phyloP scores from a whole-genome alignment of 2,888 invertebrate genomes.

The Mayetiola destructor region DNA sequence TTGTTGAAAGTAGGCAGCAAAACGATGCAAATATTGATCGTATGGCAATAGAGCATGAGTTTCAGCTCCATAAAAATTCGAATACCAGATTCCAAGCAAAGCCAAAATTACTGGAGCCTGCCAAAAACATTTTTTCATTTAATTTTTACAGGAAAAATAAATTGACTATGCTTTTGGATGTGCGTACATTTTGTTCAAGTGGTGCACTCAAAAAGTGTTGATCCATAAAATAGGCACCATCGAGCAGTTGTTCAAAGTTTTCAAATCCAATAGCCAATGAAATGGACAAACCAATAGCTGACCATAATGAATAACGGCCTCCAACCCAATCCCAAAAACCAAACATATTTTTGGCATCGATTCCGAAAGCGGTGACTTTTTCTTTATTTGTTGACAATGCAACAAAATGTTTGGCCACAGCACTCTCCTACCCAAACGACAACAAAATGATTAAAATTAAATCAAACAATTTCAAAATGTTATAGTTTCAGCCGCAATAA shows the following conservation, averaged over 20 bases:
- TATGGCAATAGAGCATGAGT: conserved; percentile 94
- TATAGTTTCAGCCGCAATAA: neutral
- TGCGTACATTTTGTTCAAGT: conserved; percentile 80
- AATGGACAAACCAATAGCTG: conserved; percentile 96
- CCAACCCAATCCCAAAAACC: conserved; percentile 99
- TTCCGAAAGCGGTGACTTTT: conserved; percentile 95
- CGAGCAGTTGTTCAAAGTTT: conserved; percentile 81
- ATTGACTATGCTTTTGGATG: too few species aligned
- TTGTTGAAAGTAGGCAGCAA: conserved; percentile 99
- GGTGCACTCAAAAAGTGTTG: conserved; percentile 79
- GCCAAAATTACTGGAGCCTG: conserved; percentile 90
- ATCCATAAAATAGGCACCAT: conserved; percentile 89
- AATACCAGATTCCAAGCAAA: conserved; percentile 83
- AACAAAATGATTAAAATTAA: conserved; percentile 14
- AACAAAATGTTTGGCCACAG: conserved; percentile 95
- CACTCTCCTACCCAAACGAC: conserved; percentile 40
- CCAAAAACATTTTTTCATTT: conserved; percentile 22
- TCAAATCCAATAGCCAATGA: conserved; percentile 85
- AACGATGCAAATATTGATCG: conserved; percentile 96
- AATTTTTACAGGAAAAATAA: too few species aligned
- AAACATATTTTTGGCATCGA: conserved; percentile 95
- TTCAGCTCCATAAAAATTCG: conserved; percentile 87
- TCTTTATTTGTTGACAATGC: conserved; percentile 90
- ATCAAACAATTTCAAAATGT: neutral
- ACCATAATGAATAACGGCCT: conserved; percentile 94